Conservation (phyloP, 2,888 invertebrate genomes). For the Scaeva pyrastri region DNA sequence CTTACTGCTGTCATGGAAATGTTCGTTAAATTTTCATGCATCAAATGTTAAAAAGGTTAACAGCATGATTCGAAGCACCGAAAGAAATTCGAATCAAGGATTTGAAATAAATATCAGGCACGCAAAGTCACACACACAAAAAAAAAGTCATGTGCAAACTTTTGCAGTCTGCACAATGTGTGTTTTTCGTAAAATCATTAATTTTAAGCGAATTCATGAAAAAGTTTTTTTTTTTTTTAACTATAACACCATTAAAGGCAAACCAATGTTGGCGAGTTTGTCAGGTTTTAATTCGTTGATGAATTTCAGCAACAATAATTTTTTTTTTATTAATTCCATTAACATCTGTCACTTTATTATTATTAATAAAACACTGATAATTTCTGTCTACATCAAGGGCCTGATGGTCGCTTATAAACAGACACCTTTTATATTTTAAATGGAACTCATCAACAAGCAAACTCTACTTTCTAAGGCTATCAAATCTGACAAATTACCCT, state of each 20-base stretch:
- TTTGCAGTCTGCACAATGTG: no score
- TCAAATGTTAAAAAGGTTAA: constrained; percentile 57
- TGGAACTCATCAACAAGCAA: constrained; percentile 47
- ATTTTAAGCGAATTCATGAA: no score
- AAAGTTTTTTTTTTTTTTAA: no score
- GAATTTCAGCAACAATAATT: no score
- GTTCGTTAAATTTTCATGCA: constrained; percentile 74
- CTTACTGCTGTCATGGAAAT: constrained; percentile 51
- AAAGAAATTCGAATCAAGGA: constrained; percentile 32
- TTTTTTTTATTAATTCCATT: neutral
- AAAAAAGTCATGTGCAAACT: neutral
- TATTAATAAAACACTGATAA: neutral
- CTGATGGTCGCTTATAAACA: constrained; percentile 4
- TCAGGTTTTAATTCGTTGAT: no score
- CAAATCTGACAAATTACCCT: constrained; percentile 46
- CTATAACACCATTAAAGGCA: no score
- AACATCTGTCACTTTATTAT: neutral
- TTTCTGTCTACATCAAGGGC: neutral
- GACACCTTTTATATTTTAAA: constrained; percentile 25
- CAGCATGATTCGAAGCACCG: constrained; percentile 17
- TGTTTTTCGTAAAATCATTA: no score
- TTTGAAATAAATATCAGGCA: constrained; percentile 51
- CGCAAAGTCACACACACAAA: constrained; percentile 13
- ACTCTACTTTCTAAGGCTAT: constrained; percentile 28
- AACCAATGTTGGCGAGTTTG: no score